These are phyloP conservation scores for Tenthredo scrophulariae DNA, from an alignment of 2,888 invertebrate species.

Conservation along the genomic window DNA sequence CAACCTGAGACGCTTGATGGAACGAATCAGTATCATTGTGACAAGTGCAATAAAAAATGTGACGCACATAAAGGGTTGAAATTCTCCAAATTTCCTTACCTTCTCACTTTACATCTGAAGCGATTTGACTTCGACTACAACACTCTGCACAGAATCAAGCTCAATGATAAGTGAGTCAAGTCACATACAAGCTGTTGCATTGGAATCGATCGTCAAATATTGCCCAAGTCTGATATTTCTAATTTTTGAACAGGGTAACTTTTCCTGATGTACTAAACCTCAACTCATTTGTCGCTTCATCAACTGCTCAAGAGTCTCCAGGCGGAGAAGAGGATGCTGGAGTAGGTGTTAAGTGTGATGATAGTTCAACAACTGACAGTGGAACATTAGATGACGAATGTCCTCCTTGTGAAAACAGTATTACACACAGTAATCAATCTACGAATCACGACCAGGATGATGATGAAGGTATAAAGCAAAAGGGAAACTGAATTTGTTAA, in stretches of 20 bases:
- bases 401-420: conserved; percentile 68
- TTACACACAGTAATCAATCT: conserved; percentile 66
- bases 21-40: conserved; percentile 93
- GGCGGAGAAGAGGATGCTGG: conserved; percentile 78
- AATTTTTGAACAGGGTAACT: conserved; percentile 82
- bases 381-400: conserved; percentile 85
- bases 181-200: conserved; percentile 28
- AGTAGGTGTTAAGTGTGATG: conserved; percentile 81
- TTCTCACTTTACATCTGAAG: conserved; percentile 92
- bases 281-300: conserved; percentile 84
- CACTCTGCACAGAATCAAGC: conserved; percentile 90
- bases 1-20: conserved; percentile 91
- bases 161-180: conserved; percentile 88
- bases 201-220: conserved; percentile 42
- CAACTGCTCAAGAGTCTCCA: conserved; percentile 72
- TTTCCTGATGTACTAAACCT: conserved; percentile 90
- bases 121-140: conserved; percentile 94
- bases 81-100: conserved; percentile 91
- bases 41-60: conserved; percentile 91
- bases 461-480: conserved; percentile 80
- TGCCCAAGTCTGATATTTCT: conserved; percentile 21
- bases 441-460: conserved; percentile 80
- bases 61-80: conserved; percentile 94
- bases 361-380: conserved; percentile 85
- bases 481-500: neutral